phyloP scores from a whole-genome alignment of 2,888 invertebrate genomes.

The Yponomeuta malinellus region DNA sequence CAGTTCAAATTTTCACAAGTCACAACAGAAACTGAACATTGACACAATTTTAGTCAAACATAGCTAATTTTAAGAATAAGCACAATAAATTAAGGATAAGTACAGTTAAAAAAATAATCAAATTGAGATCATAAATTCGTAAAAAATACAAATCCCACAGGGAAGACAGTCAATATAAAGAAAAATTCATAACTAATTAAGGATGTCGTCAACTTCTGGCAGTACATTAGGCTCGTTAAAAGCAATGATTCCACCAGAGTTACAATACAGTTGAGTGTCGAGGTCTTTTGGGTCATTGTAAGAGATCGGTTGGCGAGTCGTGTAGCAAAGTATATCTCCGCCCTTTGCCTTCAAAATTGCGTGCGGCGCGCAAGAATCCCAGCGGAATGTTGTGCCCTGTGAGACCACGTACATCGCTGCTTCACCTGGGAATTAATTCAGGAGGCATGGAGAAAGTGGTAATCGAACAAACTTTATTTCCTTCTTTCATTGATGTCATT shows the following conservation, averaged over 20 bases:
- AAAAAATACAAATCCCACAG: not conserved
- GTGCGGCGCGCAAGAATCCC: conserved; percentile 96
- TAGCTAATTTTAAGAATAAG: too few relatives aligned
- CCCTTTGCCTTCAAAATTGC: conserved; percentile 86
- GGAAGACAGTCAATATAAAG: not conserved
- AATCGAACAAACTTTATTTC: not conserved
- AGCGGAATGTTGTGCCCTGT: conserved; percentile 87
- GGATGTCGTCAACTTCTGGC: conserved; percentile 12
- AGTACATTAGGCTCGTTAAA: conserved; percentile 36
- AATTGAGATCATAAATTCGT: conserved; percentile 1
- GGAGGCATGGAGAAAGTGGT: not conserved
- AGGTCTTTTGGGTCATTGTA: conserved; percentile 46
- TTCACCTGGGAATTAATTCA: conserved; percentile 41
- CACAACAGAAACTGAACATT: too few relatives aligned
- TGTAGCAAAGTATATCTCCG: conserved; percentile 78
- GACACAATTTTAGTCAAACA: too few relatives aligned
- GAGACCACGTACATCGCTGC: conserved; percentile 82
- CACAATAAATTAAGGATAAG: not conserved
- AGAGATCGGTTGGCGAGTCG: conserved; percentile 37
- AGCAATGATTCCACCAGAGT: conserved; percentile 57
- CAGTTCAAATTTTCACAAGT: too few relatives aligned
- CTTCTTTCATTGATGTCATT: too few relatives aligned
- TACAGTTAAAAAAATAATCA: not conserved
- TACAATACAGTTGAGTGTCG: conserved; percentile 51
- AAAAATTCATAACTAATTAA: not conserved